Base-by-base conservation (phyloP, 1,140 invertebrate genomes). In the Bacillus rossius region DNA sequence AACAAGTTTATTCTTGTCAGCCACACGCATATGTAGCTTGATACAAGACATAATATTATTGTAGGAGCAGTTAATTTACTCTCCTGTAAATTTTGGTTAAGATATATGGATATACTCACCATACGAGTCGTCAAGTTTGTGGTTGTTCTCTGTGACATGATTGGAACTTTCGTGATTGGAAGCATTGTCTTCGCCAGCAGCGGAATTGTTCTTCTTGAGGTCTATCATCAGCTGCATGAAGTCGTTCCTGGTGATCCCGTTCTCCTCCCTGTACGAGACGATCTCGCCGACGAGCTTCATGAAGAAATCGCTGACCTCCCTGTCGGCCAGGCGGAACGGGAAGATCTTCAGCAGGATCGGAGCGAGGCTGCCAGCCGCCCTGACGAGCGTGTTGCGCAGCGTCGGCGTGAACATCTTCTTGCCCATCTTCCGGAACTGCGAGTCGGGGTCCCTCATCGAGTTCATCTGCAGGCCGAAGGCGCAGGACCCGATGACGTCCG, bases 401-500 rank as follows among this genome's bases (percentile, higher is more conserved):
- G 16, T 52, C 16, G 48, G 48, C 48, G 26, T 34, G 16, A 50
- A 25, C 16, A 50, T 34, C 29, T 51, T 56, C 22, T 53, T 55
- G 0, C 69, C 71, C 37, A 69, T 64, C 40, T 54, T 51, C 16
- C 69, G 52, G 67, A 85, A 85, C 64, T 80, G 75, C 0, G 78
- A 75, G 22, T 81, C 66, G 0, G 75, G 68, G 65, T 80, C 72
- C 50, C 72, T 69, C n/a, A 83, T 72, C 4, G 80, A 75, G 48
- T 82, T 79, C 55, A 80, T 79, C 16, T 84, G 75, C 2, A 85
- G 73, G 0, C 84, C 84, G 65, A 85, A 84, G 8, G 79, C 82
- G 34, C 82, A 79, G 29, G 73, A 79, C 0, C 80, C 82, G 17
- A 86, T 83, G 0, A 84, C 78, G 67, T 86, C 84, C 40, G 83